Base-by-base conservation (phyloP, 2,113 vertebrate species). In the Narcine bancroftii region DNA sequence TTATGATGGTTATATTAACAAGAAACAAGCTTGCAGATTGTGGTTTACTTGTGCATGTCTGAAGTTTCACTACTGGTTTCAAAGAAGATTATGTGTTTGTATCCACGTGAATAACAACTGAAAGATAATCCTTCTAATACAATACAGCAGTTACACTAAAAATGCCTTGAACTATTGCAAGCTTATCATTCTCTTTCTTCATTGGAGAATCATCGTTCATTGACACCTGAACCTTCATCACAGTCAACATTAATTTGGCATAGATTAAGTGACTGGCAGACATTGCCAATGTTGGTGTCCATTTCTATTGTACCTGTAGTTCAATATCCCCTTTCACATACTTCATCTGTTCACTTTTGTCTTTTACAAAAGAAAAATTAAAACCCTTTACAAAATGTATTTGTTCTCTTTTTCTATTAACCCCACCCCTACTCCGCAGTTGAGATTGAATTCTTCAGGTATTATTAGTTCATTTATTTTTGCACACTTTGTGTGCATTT, bases 201-300 rank as follows among this genome's bases (percentile, higher is more conserved):
- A 60, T 87, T 60, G 77, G 15, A 85, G 33, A 85, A n/a, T 60
- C 53, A 60, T 87, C 60, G n/a, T 85, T 85, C 53, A 85, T 15
- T n/a, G 33, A 63, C 81, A 87, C 53, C 33, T 60, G 33, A 87
- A 60, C 81, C n/a, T 36, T 13, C 1, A 33, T 36, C 13, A 33
- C 81, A 36, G n/a, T 60, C 81, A 87, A n/a, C 60, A 19, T 87
- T 87, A 60, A 87, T 63, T 87, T 87, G 33, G 56, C 33, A 85
- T 11, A 63, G 36, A 53, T n/a, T 87, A 87, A 87, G 39, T 33
- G 6, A n/a, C 21, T 87, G 33, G 50, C 81, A 9, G 13, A 17
- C 15, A 69, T 24, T 69, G 66, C 2, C 66, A 60, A 60, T 39
- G 81, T 17, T 21, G 15, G 39, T 24, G 39, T 11, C 33, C 56